phyloP scores from a whole-genome alignment of 2,113 vertebrate genomes.

The Perognathus longimembris region DNA sequence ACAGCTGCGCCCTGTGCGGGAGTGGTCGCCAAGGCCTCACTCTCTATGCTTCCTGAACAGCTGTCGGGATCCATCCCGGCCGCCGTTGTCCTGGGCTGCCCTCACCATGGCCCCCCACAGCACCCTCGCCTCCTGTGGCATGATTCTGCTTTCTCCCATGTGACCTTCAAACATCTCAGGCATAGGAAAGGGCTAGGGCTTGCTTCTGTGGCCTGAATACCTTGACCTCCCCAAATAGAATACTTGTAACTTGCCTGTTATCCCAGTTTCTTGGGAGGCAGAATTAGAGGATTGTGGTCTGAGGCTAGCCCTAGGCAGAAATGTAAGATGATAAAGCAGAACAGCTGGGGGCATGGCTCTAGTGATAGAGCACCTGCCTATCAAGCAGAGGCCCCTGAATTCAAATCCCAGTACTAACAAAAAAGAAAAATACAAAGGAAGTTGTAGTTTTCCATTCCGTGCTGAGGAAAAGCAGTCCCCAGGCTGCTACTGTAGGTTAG shows the following conservation, averaged over 20 bases:
- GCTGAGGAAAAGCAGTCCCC: background rate
- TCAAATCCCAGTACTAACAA: too few species aligned
- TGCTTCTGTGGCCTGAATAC: background rate
- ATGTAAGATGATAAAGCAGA: too few species aligned
- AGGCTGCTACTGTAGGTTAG: background rate
- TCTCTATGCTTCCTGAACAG: background rate
- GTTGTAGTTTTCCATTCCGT: background rate
- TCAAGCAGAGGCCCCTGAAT: too few species aligned
- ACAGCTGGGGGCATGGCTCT: too few species aligned
- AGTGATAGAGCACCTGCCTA: too few species aligned
- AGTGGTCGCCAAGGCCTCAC: background rate
- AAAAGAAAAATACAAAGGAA: too few species aligned
- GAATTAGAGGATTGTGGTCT: too few species aligned
- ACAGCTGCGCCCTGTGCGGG: conserved; percentile 37
- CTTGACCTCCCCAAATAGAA: background rate
- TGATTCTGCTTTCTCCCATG: background rate
- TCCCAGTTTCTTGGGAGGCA: too few species aligned
- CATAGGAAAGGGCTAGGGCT: background rate
- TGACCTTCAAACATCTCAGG: background rate
- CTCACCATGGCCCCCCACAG: background rate
- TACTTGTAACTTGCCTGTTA: too few species aligned
- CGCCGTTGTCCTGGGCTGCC: background rate
- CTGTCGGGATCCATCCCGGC: conserved; percentile 44
- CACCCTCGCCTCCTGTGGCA: background rate
- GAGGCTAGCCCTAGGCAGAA: too few species aligned